phyloP scores from a whole-genome alignment of 2,888 invertebrate genomes.

The Standfussiana lucernea region DNA sequence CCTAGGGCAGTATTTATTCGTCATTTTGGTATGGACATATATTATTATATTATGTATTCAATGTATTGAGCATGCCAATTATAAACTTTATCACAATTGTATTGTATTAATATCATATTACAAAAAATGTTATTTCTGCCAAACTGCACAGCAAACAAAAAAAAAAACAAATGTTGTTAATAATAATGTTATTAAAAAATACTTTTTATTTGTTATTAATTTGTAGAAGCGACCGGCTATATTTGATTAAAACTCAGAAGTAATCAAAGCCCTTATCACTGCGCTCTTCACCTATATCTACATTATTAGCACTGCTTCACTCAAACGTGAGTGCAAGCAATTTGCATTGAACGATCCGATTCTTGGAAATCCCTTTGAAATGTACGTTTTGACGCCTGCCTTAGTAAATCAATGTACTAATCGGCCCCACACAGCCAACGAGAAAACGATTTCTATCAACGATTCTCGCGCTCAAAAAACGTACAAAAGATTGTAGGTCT shows the following conservation, averaged over 20 bases:
- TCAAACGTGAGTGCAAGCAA: conserved; percentile 47
- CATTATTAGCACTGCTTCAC: conserved; percentile 12
- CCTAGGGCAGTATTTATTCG: no score
- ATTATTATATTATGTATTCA: no score
- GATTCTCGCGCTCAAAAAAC: neutral
- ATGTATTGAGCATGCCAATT: no score
- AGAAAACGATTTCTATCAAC: neutral
- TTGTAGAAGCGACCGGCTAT: neutral
- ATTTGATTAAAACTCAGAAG: neutral
- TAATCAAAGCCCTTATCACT: neutral
- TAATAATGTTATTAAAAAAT: no score
- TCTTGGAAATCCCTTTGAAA: conserved; percentile 34
- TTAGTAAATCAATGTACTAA: conserved; percentile 3
- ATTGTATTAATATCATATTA: no score
- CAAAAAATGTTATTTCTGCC: no score
- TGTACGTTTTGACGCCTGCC: conserved; percentile 1
- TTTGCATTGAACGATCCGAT: conserved; percentile 52
- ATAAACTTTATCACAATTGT: no score
- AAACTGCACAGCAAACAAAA: no score
- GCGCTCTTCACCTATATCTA: neutral
- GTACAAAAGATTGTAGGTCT: neutral
- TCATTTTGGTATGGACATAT: no score
- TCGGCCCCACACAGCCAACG: neutral
- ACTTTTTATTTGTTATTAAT: no score
- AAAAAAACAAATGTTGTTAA: no score